Percentiles rank a stretch among this genome's conserved stretches.
These are phyloP conservation scores for Junonia oenone DNA, from an alignment of 2,888 invertebrate species.

Conservation along the genomic window DNA sequence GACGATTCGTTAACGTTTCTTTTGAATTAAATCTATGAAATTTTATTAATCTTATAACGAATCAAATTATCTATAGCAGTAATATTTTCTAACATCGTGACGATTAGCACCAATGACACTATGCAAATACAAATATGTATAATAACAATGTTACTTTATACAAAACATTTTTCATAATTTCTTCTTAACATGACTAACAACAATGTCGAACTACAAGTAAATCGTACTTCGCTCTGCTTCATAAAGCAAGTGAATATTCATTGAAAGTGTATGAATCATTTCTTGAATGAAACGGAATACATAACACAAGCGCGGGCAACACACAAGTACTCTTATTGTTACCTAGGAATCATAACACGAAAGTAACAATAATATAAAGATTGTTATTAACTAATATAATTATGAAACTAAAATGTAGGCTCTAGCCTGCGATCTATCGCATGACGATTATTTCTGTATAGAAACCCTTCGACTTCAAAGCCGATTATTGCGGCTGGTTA, in stretches of 20 bases:
- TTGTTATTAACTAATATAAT: slow-evolving; percentile 56
- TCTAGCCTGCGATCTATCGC: too few species aligned
- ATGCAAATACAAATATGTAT: too few species aligned
- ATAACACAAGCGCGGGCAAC: not conserved
- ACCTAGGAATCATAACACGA: slow-evolving; percentile 40
- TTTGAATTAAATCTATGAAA: too few species aligned
- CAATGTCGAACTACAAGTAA: slow-evolving; percentile 4
- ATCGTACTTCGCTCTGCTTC: slow-evolving; percentile 14
- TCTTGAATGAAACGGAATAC: slow-evolving; percentile 24
- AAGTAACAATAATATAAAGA: slow-evolving; percentile 27
- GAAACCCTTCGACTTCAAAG: slow-evolving; percentile 4
- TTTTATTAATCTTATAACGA: not conserved
- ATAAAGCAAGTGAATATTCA: slow-evolving; percentile 19
- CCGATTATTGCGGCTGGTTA: not conserved
- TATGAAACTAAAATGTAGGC: slow-evolving; percentile 35
- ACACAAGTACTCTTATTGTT: slow-evolving; percentile 35
- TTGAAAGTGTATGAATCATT: slow-evolving; percentile 24
- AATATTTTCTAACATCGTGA: too few species aligned
- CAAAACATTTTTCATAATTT: not conserved
- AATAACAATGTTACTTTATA: not conserved
- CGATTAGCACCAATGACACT: too few species aligned
- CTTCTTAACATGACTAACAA: slow-evolving; percentile 1
- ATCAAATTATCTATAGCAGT: not conserved
- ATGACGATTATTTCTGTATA: slow-evolving; percentile 30
- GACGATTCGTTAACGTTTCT: too few species aligned